Conservation (phyloP, 2,888 invertebrate genomes). For the Nomada lathburiana region DNA sequence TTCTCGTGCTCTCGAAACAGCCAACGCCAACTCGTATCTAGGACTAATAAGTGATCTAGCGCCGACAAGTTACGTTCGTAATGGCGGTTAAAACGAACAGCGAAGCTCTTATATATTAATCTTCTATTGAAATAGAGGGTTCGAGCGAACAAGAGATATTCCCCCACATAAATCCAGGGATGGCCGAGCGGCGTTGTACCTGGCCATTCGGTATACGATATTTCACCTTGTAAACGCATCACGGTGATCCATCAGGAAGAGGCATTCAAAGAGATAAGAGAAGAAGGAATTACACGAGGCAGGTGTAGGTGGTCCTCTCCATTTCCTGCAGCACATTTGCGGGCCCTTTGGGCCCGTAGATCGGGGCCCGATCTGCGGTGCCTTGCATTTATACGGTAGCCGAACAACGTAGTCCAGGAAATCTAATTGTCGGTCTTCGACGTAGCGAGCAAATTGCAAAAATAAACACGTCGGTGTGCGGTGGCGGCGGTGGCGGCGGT, state of each 20-base stretch:
- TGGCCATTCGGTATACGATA: conserved; percentile 10
- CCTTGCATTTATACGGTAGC: conserved; percentile 83
- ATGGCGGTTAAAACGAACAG: not conserved
- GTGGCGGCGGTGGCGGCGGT: not conserved
- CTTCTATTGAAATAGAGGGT: not conserved
- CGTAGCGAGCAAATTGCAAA: conserved; percentile 81
- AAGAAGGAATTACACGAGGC: conserved; percentile 77
- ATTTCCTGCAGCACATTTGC: conserved; percentile 58
- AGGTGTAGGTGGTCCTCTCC: conserved; percentile 82
- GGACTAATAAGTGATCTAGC: not conserved
- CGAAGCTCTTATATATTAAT: not conserved
- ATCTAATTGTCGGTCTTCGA: conserved; percentile 83
- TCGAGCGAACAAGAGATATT: not conserved
- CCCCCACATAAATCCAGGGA: not conserved
- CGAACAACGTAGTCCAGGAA: conserved; percentile 78
- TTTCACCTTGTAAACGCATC: conserved; percentile 21
- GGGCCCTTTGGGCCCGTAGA: conserved; percentile 54
- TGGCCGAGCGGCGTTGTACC: conserved; percentile 3
- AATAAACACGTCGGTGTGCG: conserved; percentile 80
- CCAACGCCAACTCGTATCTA: not conserved
- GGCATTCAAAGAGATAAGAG: conserved; percentile 54
- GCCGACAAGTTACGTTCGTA: not conserved
- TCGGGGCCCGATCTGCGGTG: conserved; percentile 57
- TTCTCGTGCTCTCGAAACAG: not conserved
- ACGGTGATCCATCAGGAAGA: conserved; percentile 38